Percentiles rank a stretch among this genome's conserved stretches.
Conservation (phyloP, 2,888 invertebrate species). For the Spodoptera exigua region DNA sequence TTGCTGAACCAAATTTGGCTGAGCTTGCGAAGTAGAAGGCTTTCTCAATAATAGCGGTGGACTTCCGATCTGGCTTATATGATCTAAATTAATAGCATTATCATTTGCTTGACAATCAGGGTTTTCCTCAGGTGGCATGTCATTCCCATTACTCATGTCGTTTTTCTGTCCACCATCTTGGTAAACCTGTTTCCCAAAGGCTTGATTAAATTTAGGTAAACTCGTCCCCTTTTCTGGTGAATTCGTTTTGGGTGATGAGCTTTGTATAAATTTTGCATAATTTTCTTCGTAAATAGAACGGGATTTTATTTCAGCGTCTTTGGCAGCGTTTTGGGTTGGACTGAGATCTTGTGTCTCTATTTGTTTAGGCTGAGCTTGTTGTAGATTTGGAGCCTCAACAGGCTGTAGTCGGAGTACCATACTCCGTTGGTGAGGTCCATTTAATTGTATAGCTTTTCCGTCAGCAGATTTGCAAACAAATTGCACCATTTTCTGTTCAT, state of each 20-base stretch:
- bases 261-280: constrained; percentile 88
- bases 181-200: constrained; percentile 93
- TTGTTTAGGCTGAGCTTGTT: constrained; percentile 64
- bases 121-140: constrained; percentile 67
- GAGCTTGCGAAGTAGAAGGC: constrained; percentile 73
- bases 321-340: constrained; percentile 61
- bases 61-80: constrained; percentile 77
- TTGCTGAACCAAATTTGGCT: constrained; percentile 80
- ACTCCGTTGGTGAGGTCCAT: constrained; percentile 86
- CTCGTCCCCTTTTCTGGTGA: constrained; percentile 84
- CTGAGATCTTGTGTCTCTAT: constrained; percentile 73
- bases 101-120: constrained; percentile 73
- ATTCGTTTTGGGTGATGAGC: constrained; percentile 73
- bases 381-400: constrained; percentile 77
- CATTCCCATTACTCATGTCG: constrained; percentile 69
- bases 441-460: constrained; percentile 89
- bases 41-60: constrained; percentile 82
- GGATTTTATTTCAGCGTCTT: constrained; percentile 85
- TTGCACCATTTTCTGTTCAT: constrained; percentile 89
- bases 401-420: constrained; percentile 86
- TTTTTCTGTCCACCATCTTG: constrained; percentile 81
- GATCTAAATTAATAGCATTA: constrained; percentile 77
- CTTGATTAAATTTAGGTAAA: constrained; percentile 94
- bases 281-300: constrained; percentile 89
- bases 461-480: constrained; percentile 91